phyloP scores from a whole-genome alignment of 1,140 invertebrate genomes.

The Lepidostoma basale region DNA sequence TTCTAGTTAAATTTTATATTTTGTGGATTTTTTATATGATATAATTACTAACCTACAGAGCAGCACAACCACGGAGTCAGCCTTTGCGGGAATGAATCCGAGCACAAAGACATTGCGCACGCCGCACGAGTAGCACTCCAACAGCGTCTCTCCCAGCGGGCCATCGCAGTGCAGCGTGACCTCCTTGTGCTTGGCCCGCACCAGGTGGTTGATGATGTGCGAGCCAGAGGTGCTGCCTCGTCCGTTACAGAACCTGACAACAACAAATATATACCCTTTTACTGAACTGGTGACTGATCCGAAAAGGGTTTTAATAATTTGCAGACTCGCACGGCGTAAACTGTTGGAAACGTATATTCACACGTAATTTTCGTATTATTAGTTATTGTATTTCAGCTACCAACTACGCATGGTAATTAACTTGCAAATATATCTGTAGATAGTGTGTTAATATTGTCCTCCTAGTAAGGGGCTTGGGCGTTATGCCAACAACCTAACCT shows the following conservation, averaged over 20 bases:
- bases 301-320: no score
- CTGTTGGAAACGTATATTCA: no score
- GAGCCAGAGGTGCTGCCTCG: constrained; percentile 97
- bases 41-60: constrained; percentile 78
- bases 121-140: constrained; percentile 99
- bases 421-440: no score
- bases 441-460: no score
- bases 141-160: constrained; percentile 93
- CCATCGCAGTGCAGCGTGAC: constrained; percentile 97
- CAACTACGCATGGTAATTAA: no score
- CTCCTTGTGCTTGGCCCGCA: constrained; percentile 98
- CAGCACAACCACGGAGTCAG: constrained; percentile 98
- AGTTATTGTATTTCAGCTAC: no score
- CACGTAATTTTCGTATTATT: no score
- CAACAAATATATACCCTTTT: constrained; percentile 77
- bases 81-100: constrained; percentile 98
- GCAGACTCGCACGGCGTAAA: no score
- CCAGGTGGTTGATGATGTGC: constrained; percentile 98
- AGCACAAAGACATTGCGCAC: constrained; percentile 97
- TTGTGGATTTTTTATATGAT: no score
- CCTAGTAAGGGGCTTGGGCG: no score
- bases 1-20: no score
- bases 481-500: no score
- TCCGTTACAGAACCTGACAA: constrained; percentile 90
- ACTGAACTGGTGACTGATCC: constrained; percentile 62